Conservation (phyloP, 2,797 vertebrate genomes). For the Crypturellus tataupa region DNA sequence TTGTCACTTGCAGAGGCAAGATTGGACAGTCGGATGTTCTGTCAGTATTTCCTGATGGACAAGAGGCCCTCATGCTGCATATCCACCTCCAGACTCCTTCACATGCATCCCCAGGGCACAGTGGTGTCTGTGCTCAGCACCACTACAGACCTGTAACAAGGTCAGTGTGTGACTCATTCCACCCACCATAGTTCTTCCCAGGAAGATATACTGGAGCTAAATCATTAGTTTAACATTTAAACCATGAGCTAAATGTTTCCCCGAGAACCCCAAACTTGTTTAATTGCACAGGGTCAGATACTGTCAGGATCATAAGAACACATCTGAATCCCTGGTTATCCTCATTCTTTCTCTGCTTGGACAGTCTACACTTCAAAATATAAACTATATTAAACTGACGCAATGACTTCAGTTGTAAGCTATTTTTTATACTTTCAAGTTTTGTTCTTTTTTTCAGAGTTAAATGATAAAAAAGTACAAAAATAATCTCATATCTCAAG, state of each 20-base stretch:
- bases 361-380: neutral
- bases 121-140: fast-evolving
- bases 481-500: neutral
- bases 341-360: neutral
- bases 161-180: fast-evolving
- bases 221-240: neutral
- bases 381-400: neutral
- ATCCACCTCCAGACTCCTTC: neutral
- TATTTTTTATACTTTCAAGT: neutral
- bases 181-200: neutral
- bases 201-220: neutral
- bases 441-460: neutral
- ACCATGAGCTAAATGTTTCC: neutral
- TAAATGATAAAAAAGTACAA: neutral
- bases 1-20: neutral
- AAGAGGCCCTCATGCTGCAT: neutral
- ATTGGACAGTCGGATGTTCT: neutral
- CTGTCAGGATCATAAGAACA: neutral
- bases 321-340: neutral
- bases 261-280: neutral
- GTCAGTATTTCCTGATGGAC: neutral
- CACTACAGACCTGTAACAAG: fast-evolving
- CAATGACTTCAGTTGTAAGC: neutral
- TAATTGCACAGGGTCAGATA: neutral
- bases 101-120: fast-evolving